Evolutionary conservation across 2,797 vertebrate genomes (phyloP).

Genomic region (Sitta carolinensis): DNA sequence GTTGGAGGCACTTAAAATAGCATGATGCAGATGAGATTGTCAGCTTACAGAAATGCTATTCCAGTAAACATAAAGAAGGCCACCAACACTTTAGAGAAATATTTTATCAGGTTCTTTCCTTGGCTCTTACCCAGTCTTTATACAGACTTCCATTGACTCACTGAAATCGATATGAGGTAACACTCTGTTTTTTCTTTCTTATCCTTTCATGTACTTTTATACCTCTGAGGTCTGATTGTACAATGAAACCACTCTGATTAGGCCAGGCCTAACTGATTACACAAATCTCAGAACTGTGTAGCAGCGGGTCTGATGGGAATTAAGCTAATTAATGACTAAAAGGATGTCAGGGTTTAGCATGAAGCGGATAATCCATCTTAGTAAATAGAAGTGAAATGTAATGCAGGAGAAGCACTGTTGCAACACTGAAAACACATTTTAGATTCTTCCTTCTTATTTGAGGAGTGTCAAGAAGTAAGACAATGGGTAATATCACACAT

Average conservation of each 20-base stretch:
- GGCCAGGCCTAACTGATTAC: background rate
- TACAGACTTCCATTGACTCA: background rate
- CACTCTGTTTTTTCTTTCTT: background rate
- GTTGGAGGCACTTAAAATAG: background rate
- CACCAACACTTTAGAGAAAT: background rate
- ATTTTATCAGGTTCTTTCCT: background rate
- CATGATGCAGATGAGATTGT: background rate
- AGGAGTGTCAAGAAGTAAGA: background rate
- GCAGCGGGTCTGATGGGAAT: background rate
- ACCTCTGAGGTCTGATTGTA: background rate
- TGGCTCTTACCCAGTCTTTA: background rate
- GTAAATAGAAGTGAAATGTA: background rate
- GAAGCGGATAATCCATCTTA: constrained; percentile 7
- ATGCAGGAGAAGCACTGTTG: background rate
- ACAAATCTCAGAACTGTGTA: background rate
- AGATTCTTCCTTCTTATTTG: background rate
- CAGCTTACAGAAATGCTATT: background rate
- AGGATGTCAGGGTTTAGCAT: background rate
- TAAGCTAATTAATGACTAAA: constrained; percentile 25
- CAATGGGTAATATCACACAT: background rate
- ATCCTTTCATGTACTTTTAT: background rate
- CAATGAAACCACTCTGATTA: background rate
- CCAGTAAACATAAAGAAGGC: background rate
- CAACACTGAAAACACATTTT: background rate
- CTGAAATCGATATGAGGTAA: background rate